These are phyloP conservation scores for Bedellia somnulentella DNA, from an alignment of 2,888 invertebrate species.

Conservation along the genomic window DNA sequence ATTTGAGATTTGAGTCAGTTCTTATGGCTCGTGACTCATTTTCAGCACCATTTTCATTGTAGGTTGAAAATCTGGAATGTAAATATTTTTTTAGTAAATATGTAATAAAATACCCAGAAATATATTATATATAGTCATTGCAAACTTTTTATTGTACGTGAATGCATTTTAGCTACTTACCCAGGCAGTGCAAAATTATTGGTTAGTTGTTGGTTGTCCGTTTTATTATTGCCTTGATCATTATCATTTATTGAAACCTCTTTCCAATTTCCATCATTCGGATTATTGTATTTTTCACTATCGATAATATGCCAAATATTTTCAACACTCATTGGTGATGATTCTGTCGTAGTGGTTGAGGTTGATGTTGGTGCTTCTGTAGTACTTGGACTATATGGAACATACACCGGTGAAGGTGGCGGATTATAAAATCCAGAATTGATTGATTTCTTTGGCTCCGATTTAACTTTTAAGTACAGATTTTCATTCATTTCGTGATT, in stretches of 20 bases:
- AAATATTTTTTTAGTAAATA: slow-evolving; percentile 1
- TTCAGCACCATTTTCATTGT: slow-evolving; percentile 39
- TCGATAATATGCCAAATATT: slow-evolving; percentile 53
- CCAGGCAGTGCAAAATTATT: slow-evolving; percentile 45
- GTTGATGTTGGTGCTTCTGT: slow-evolving; percentile 14
- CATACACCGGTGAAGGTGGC: slow-evolving; percentile 20
- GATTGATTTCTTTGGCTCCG: too few species aligned
- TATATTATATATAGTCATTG: too few species aligned
- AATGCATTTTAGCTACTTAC: too few species aligned
- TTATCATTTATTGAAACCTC: slow-evolving; percentile 10
- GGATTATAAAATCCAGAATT: too few species aligned
- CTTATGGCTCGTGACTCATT: slow-evolving; percentile 50
- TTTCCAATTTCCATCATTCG: slow-evolving; percentile 18
- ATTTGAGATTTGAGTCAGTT: slow-evolving; percentile 38
- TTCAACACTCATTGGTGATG: slow-evolving; percentile 25
- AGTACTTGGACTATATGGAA: slow-evolving; percentile 19
- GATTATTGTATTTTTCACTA: slow-evolving; percentile 28
- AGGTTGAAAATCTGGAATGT: slow-evolving; percentile 35
- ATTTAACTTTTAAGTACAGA: too few species aligned
- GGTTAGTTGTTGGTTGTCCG: slow-evolving; percentile 16
- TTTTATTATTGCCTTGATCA: slow-evolving; percentile 9
- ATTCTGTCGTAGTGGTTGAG: slow-evolving; percentile 24
- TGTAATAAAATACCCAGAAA: too few species aligned
- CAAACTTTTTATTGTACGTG: too few species aligned
- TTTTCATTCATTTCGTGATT: too few species aligned